These are phyloP conservation scores for Rhyacophila brunnea DNA, from an alignment of 1,140 invertebrate genomes.

Conservation along the genomic window DNA sequence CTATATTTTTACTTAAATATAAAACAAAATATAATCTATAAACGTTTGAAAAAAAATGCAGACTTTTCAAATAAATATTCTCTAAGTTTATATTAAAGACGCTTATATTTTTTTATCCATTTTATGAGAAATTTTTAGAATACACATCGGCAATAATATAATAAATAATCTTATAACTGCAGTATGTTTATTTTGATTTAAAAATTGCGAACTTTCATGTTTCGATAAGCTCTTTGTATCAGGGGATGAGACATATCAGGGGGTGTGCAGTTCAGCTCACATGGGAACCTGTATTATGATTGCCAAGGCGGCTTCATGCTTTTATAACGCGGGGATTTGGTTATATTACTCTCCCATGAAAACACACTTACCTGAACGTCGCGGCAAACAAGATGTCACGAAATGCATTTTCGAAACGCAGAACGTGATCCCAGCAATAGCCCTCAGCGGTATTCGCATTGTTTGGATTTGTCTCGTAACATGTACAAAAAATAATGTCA, in stretches of 20 bases:
- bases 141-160: too few relatives aligned
- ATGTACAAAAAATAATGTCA: too few relatives aligned
- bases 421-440: too few relatives aligned
- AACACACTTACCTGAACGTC: slow-evolving; percentile 34
- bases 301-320: slow-evolving; percentile 31
- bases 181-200: slow-evolving; percentile 34
- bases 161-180: slow-evolving; percentile 24
- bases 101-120: too few relatives aligned
- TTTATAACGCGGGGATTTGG: slow-evolving; percentile 34
- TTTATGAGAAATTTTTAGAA: too few relatives aligned
- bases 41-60: too few relatives aligned
- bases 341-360: slow-evolving; percentile 33
- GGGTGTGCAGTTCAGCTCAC: slow-evolving; percentile 3
- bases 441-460: too few relatives aligned
- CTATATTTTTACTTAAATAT: too few relatives aligned
- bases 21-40: too few relatives aligned
- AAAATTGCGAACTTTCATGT: slow-evolving; percentile 29
- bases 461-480: too few relatives aligned
- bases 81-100: too few relatives aligned
- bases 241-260: neutral
- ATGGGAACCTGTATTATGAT: slow-evolving; percentile 32
- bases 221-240: slow-evolving; percentile 22
- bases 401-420: slow-evolving; percentile 3
- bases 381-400: slow-evolving; percentile 27
- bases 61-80: too few relatives aligned